Evolutionary conservation across 2,113 vertebrate genomes (phyloP), one percentile per base, ranked within the genome.

Genomic region (Pituophis catenifer): DNA sequence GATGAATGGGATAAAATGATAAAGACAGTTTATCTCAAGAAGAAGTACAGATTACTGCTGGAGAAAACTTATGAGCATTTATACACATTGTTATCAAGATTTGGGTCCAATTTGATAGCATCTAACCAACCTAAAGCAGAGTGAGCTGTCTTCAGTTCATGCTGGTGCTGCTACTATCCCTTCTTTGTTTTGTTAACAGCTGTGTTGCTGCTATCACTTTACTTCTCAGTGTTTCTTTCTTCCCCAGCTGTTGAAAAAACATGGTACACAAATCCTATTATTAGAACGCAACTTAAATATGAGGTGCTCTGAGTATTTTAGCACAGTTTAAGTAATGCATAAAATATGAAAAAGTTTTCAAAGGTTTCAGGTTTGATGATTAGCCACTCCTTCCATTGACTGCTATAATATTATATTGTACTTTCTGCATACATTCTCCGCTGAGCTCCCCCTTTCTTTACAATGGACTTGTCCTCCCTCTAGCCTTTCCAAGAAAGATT

Each of bases 401-500:
- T 97, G 50, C 90, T 92, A 90, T 11, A 3, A 90, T 19, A 3
- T 95, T 50, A 57, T 93, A 93, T 92, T 91, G 92, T 96, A 94
- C 93, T 19, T 81, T 81, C 17, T 81, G 75, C 33, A 44, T 17
- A 81, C 44, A 88, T 55, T 89, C 57, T 0, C 1, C 86, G 94
- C 94, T 92, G 62, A 85, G 91, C 13, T 19, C 94, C 94, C 95
- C 92, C 90, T 85, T 55, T 94, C 5, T 62, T 57, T 57, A 44
- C 54, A 93, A 92, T 92, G 95, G 94, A 94, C 95, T 97, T 96
- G 95, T 91, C 95, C 94, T 97, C 96, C 95, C 97, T 96, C 91
- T 89, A 96, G 62, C 13, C 95, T 95, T 94, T 92, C 96, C 95
- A 94, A 96, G 86, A 97, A 95, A 96, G 95, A 96, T 96, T 97